These are phyloP conservation scores for Iguana delicatissima DNA, from an alignment of 2,797 vertebrate genomes.

Conservation along the genomic window DNA sequence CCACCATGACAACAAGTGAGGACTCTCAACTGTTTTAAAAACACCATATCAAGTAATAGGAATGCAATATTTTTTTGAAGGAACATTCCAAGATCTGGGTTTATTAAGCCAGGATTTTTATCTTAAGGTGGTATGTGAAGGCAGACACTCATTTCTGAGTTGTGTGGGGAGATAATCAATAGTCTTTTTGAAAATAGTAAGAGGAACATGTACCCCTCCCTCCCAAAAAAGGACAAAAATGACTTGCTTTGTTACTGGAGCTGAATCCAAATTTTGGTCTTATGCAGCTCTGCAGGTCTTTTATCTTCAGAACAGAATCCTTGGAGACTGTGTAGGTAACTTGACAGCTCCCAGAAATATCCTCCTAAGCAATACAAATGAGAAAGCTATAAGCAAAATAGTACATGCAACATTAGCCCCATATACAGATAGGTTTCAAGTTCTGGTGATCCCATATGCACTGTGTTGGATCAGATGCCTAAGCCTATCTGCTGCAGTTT, in stretches of 20 bases:
- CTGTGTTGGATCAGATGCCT: background rate
- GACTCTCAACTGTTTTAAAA: too few relatives aligned
- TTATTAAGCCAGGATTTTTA: background rate
- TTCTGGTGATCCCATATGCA: too few relatives aligned
- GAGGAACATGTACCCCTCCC: background rate
- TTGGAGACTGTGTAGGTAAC: constrained; percentile 55
- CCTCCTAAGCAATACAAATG: constrained; percentile 70
- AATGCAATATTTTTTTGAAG: too few relatives aligned
- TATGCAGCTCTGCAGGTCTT: constrained; percentile 72
- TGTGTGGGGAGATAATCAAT: background rate
- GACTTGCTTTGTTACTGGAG: constrained; percentile 71
- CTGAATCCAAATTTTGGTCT: constrained; percentile 53
- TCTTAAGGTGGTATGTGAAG: too few relatives aligned
- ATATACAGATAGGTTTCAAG: background rate
- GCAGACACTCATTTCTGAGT: background rate
- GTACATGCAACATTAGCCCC: background rate
- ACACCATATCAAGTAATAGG: too few relatives aligned
- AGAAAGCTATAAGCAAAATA: background rate
- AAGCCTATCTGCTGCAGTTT: background rate
- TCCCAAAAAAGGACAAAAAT: background rate
- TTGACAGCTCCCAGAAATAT: constrained; percentile 70
- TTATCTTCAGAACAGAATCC: constrained; percentile 68
- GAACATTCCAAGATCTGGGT: background rate
- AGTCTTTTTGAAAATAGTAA: accelerated
- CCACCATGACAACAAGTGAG: too few relatives aligned